Conservation (phyloP, 2,113 vertebrate species). For the Neopipo cinnamomea region DNA sequence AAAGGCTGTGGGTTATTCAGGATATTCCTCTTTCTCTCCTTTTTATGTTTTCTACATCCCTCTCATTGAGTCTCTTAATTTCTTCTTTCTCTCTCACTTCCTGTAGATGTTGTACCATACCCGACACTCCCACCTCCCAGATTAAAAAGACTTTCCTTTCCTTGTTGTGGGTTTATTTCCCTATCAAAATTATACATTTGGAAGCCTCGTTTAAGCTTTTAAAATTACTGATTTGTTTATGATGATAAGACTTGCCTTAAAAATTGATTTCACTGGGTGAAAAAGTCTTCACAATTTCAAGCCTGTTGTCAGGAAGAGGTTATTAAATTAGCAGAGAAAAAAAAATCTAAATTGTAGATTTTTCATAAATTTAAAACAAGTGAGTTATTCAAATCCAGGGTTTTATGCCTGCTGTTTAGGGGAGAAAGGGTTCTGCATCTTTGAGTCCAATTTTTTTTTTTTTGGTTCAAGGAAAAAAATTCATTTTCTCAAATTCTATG, state of each 20-base stretch:
- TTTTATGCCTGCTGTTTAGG: not conserved
- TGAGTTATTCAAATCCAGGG: not conserved
- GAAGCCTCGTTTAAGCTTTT: not conserved
- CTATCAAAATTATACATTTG: not conserved
- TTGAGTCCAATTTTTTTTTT: not conserved
- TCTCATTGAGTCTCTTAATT: not conserved
- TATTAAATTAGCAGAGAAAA: not conserved
- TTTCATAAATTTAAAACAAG: not conserved
- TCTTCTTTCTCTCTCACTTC: not conserved
- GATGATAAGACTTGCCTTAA: not conserved
- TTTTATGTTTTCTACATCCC: fast-evolving
- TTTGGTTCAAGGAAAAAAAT: not conserved
- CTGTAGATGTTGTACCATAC: not conserved
- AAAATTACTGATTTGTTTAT: not conserved
- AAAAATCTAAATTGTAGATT: not conserved
- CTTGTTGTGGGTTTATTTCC: not conserved
- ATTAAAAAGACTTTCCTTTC: not conserved
- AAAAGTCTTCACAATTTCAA: not conserved
- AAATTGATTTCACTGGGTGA: not conserved
- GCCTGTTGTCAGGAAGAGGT: not conserved
- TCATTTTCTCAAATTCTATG: not conserved
- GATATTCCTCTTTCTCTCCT: not conserved
- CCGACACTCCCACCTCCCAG: not conserved
- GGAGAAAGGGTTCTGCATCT: not conserved
- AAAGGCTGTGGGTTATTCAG: not conserved